These are phyloP conservation scores for Scortum barcoo DNA, from an alignment of 2,113 vertebrate species.

Conservation along the genomic window DNA sequence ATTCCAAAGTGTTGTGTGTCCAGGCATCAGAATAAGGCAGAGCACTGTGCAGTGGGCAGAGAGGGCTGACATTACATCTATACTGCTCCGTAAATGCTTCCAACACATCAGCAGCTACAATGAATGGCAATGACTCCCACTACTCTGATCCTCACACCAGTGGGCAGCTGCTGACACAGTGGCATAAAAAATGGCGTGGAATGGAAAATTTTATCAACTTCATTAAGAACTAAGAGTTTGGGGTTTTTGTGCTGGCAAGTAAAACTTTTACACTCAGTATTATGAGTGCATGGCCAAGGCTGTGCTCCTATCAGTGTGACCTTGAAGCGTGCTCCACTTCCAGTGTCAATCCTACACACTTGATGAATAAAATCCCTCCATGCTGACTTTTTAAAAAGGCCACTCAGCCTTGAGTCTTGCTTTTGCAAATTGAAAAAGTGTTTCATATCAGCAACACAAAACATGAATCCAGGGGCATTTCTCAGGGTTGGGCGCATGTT, in stretches of 20 bases:
- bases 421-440: background rate
- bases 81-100: background rate
- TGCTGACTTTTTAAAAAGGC: background rate
- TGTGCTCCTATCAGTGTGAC: constrained; percentile 1
- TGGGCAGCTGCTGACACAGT: background rate
- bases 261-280: background rate
- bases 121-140: constrained; percentile 6
- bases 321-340: constrained; percentile 31
- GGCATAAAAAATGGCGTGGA: background rate
- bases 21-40: background rate
- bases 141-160: background rate
- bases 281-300: constrained; percentile 10
- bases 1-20: background rate
- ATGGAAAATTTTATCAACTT: background rate
- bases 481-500: background rate
- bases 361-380: background rate
- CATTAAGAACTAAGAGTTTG: background rate
- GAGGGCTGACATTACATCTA: background rate
- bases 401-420: constrained; percentile 41
- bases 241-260: constrained; percentile 6
- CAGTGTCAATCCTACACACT: constrained; percentile 10
- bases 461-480: constrained; percentile 7
- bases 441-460: background rate
- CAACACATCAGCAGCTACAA: background rate
- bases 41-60: background rate